phyloP scores from a whole-genome alignment of 1,140 invertebrate genomes.

The Drosophila eugracilis region DNA sequence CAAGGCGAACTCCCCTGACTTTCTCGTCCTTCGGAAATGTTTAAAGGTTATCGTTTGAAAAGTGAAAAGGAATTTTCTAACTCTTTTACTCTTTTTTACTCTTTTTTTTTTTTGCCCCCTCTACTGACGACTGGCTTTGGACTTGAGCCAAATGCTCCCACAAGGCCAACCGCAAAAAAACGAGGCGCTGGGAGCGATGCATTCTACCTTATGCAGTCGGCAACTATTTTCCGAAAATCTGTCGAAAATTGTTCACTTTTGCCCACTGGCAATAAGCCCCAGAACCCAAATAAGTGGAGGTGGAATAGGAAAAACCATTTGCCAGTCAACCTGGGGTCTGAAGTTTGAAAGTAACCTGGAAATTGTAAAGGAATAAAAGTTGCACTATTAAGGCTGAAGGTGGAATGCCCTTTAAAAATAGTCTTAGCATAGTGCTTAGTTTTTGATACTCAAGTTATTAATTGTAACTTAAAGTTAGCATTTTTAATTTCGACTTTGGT shows the following conservation, averaged over 20 bases:
- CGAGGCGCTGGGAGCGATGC: slow-evolving; percentile 45
- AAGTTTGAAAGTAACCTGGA: slow-evolving; percentile 42
- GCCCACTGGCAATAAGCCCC: slow-evolving; percentile 67
- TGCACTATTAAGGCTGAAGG: background rate
- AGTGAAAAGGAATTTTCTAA: slow-evolving; percentile 70
- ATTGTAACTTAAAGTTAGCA: too few relatives aligned
- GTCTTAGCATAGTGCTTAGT: background rate
- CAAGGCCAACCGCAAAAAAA: slow-evolving; percentile 68
- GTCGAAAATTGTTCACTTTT: slow-evolving; percentile 72
- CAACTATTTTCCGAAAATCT: slow-evolving; percentile 75
- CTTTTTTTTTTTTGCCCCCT: background rate
- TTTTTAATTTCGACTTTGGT: too few relatives aligned
- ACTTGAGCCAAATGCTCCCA: slow-evolving; percentile 49
- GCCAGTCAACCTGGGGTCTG: slow-evolving; percentile 40
- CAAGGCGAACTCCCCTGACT: slow-evolving; percentile 10
- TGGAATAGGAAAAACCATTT: slow-evolving; percentile 52
- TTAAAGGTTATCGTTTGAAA: slow-evolving; percentile 77
- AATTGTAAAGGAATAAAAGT: slow-evolving; percentile 24
- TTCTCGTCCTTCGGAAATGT: slow-evolving; percentile 48
- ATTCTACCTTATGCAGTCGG: slow-evolving; percentile 60
- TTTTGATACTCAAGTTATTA: background rate
- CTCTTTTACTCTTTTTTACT: slow-evolving; percentile 7
- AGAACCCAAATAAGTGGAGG: slow-evolving; percentile 67
- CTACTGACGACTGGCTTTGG: slow-evolving; percentile 22
- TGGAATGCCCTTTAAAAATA: slow-evolving; percentile 15